These are phyloP conservation scores for Mastigias papua DNA, from an alignment of 30 jellyfish, hydroid and myxozoan genomes.

Conservation along the genomic window DNA sequence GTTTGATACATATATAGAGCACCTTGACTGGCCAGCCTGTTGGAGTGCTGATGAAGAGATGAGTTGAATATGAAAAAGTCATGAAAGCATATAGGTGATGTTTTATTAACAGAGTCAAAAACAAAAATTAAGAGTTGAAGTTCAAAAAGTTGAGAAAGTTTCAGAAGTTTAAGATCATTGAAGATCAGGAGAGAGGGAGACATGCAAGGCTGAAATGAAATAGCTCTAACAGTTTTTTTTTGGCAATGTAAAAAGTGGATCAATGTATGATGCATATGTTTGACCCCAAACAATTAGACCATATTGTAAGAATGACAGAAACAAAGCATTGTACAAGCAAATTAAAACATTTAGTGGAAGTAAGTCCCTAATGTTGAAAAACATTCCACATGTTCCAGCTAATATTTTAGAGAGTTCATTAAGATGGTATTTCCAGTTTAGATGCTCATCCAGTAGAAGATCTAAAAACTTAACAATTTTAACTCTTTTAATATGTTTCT, in stretches of 20 bases:
- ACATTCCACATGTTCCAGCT: constrained; percentile 55
- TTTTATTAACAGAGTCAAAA: constrained; percentile 33
- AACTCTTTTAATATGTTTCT: constrained; percentile 33
- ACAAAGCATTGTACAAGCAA: constrained; percentile 36
- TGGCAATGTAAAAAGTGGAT: constrained; percentile 33
- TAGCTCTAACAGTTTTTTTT: constrained; percentile 39
- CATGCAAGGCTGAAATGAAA: constrained; percentile 43
- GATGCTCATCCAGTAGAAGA: constrained; percentile 63
- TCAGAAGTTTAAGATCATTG: constrained; percentile 26
- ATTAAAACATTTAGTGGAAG: constrained; percentile 39
- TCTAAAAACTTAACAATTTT: constrained; percentile 40
- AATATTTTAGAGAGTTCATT: constrained; percentile 39
- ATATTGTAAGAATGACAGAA: constrained; percentile 42
- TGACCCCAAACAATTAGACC: constrained; percentile 53
- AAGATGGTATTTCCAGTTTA: constrained; percentile 48
- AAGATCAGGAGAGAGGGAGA: constrained; percentile 49
- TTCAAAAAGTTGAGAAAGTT: constrained; percentile 8
- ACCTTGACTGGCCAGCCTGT: constrained; percentile 30
- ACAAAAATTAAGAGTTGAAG: constrained; percentile 32
- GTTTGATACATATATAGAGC: constrained; percentile 15
- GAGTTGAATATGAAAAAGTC: constrained; percentile 8
- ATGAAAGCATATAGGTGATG: constrained; percentile 23
- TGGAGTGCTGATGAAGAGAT: constrained; percentile 5
- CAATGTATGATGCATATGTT: constrained; percentile 45
- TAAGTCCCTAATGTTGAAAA: constrained; percentile 36